phyloP scores from a whole-genome alignment of 2,888 invertebrate species.

The Coenonympha glycerion region DNA sequence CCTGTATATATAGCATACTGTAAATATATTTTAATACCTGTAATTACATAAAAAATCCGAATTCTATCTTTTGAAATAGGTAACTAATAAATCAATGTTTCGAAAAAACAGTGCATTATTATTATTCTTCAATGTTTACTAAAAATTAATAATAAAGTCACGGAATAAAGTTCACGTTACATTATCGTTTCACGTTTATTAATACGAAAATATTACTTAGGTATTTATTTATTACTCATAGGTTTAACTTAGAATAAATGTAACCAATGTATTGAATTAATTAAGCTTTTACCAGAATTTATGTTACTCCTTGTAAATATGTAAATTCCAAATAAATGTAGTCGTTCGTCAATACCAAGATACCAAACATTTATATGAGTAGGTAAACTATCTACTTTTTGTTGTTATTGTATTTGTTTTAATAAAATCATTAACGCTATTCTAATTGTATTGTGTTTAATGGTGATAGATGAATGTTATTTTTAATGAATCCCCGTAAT shows the following conservation, averaged over 20 bases:
- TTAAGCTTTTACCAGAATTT: constrained; percentile 61
- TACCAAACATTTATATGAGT: constrained; percentile 72
- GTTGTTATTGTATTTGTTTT: constrained; percentile 65
- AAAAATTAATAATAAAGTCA: constrained; percentile 16
- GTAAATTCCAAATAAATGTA: constrained; percentile 68
- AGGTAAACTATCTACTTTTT: constrained; percentile 60
- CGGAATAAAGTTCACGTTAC: constrained; percentile 10
- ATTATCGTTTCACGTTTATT: constrained; percentile 33
- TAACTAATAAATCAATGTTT: not conserved
- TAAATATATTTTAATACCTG: constrained; percentile 27
- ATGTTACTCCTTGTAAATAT: constrained; percentile 69
- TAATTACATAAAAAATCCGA: constrained; percentile 14
- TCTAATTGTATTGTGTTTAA: constrained; percentile 62
- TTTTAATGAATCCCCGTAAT: constrained; percentile 62
- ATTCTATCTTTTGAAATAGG: not conserved
- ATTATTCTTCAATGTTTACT: not conserved
- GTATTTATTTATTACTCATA: constrained; percentile 62
- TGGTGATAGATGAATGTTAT: constrained; percentile 53
- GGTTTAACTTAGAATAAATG: constrained; percentile 36
- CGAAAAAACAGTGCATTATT: not conserved
- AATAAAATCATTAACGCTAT: constrained; percentile 48
- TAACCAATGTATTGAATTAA: constrained; percentile 38
- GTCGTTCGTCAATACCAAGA: constrained; percentile 68
- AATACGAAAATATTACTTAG: constrained; percentile 38
- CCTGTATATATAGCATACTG: constrained; percentile 25